These are phyloP conservation scores for Drosophila bunnanda DNA, from an alignment of 2,888 invertebrate genomes.

Conservation along the genomic window DNA sequence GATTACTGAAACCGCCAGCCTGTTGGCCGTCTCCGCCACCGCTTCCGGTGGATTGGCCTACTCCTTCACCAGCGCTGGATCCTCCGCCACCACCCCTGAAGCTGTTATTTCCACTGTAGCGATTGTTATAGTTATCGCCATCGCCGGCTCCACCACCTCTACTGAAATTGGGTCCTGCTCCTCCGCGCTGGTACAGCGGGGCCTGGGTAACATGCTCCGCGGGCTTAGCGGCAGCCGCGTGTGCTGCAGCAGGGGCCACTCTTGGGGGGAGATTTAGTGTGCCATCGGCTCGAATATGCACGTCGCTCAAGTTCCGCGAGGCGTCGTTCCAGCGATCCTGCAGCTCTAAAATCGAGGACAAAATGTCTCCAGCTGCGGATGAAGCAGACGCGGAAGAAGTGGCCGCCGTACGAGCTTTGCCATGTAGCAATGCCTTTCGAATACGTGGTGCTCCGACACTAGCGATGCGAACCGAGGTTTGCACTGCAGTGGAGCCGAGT, in stretches of 20 bases:
- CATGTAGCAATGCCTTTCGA: conserved; percentile 76
- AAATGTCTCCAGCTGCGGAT: conserved; percentile 86
- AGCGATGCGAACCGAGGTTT: conserved; percentile 81
- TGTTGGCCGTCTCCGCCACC: conserved; percentile 19
- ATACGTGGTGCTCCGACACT: conserved; percentile 74
- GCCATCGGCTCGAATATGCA: conserved; percentile 86
- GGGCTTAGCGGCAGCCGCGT: conserved; percentile 10
- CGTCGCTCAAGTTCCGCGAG: conserved; percentile 86
- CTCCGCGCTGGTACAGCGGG: conserved; percentile 88
- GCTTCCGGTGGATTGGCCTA: conserved; percentile 43
- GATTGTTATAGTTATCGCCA: conserved; percentile 74
- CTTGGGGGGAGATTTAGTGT: conserved; percentile 85
- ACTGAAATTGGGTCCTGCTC: conserved; percentile 80
- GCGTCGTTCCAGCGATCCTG: conserved; percentile 90
- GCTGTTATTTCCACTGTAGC: conserved; percentile 64
- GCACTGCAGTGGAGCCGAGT: conserved; percentile 83
- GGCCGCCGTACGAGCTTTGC: conserved; percentile 59
- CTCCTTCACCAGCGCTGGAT: conserved; percentile 62
- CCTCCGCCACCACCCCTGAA: conserved; percentile 68
- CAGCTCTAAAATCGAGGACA: conserved; percentile 89
- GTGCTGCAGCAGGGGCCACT: neutral
- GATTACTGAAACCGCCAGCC: conserved; percentile 44
- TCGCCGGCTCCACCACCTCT: conserved; percentile 85
- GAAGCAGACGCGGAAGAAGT: conserved; percentile 21
- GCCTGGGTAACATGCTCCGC: conserved; percentile 84